phyloP scores from a whole-genome alignment of 2,888 invertebrate species.

The Diarsia brunnea region DNA sequence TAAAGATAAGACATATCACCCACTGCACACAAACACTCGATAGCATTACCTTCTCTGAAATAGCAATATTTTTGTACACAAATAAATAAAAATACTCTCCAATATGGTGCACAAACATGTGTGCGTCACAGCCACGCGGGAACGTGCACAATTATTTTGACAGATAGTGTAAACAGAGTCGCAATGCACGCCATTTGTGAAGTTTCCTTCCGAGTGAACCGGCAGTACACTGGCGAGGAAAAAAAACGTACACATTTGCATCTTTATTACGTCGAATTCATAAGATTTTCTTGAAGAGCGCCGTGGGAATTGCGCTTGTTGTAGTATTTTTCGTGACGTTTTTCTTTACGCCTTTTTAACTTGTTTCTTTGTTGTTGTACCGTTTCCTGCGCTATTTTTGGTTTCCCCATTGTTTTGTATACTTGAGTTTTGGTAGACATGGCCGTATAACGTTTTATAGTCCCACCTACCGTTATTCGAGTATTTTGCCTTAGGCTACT shows the following conservation, averaged over 20 bases:
- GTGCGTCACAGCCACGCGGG: constrained; percentile 29
- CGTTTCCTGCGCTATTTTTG: constrained; percentile 20
- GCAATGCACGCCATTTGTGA: constrained; percentile 52
- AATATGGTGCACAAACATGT: constrained; percentile 27
- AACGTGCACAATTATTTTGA: constrained; percentile 62
- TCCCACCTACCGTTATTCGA: background rate
- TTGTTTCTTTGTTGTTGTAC: constrained; percentile 14
- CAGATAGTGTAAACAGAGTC: constrained; percentile 63
- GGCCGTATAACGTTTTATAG: background rate
- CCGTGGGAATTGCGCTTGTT: constrained; percentile 45
- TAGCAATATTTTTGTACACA: constrained; percentile 17
- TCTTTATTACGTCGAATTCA: constrained; percentile 61
- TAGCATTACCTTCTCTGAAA: constrained; percentile 9
- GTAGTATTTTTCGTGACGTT: constrained; percentile 42
- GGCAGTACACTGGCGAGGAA: constrained; percentile 43
- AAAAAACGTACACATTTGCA: constrained; percentile 61
- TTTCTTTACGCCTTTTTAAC: constrained; percentile 37
- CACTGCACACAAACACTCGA: background rate
- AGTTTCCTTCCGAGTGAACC: constrained; percentile 56
- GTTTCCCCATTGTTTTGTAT: constrained; percentile 19
- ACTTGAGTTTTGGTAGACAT: background rate
- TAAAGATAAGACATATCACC: constrained; percentile 4
- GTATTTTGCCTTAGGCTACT: background rate
- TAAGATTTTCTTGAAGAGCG: constrained; percentile 59
- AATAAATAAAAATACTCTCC: constrained; percentile 18